Percentiles rank a stretch among this genome's conserved stretches.
Evolutionary conservation across 2,113 vertebrate species (phyloP).

Genomic region (Tychaedon coryphoeus): DNA sequence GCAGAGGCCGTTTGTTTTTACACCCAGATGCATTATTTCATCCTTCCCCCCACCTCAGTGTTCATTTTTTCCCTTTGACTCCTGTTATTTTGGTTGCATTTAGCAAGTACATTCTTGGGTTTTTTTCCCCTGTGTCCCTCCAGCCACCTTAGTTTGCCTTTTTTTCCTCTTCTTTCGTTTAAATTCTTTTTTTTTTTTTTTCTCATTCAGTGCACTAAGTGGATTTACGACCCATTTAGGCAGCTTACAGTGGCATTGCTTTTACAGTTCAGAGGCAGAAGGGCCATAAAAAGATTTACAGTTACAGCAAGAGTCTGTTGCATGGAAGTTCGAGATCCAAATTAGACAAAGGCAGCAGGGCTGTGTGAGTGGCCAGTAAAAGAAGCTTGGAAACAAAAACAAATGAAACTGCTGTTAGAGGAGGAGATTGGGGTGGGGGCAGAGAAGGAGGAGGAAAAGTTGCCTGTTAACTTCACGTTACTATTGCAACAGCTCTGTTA

Average conservation of each 20-base stretch:
- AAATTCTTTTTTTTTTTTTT: conserved; percentile 8
- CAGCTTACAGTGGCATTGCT: conserved; percentile 54
- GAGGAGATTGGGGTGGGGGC: not conserved
- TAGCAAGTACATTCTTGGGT: not conserved
- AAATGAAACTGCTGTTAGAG: conserved; percentile 42
- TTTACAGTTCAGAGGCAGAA: conserved; percentile 60
- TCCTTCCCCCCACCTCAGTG: not conserved
- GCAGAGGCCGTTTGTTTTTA: conserved; percentile 43
- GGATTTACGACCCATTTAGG: conserved; percentile 59
- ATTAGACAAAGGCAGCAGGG: conserved; percentile 41
- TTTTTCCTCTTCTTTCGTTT: not conserved
- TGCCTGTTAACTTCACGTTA: conserved; percentile 17
- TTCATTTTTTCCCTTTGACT: conserved; percentile 66
- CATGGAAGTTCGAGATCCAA: conserved; percentile 34
- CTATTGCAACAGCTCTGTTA: conserved; percentile 48
- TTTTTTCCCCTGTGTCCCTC: not conserved
- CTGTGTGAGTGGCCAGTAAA: conserved; percentile 53
- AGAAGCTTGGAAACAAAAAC: conserved; percentile 61
- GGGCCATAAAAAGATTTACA: conserved; percentile 64
- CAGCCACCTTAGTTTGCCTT: conserved; percentile 40
- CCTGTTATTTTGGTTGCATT: conserved; percentile 45
- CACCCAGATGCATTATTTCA: conserved; percentile 58
- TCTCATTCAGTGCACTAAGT: conserved; percentile 24
- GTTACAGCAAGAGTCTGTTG: conserved; percentile 45
- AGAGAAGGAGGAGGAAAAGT: conserved; percentile 2